Evolutionary conservation across 35 echinoderm and acorn worm genomes (phyloP), one percentile per base, ranked within the genome.

Genomic region (Apostichopus parvimensis): DNA sequence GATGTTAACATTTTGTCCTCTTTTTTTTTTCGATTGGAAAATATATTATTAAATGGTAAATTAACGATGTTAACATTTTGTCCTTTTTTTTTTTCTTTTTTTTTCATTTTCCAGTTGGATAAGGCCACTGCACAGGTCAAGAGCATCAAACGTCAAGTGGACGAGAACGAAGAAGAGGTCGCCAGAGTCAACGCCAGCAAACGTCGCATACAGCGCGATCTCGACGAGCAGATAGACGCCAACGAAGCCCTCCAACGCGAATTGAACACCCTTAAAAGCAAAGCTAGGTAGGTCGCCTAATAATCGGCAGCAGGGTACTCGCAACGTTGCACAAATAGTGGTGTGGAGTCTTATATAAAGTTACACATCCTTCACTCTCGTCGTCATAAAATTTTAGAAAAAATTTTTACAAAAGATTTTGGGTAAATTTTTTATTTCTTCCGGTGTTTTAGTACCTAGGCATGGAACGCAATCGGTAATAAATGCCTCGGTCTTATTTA

Each of bases 161-260:
- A 99, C 45, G 97, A 99, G 62, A 92, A 87, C 25, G 97, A 99
- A 89, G 97, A 99, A 56, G 97, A 99, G 73, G 86, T 89, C 20
- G 82, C 95, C 52, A 80, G 97, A 77, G 77, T 89, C 28, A 99
- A 95, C 61, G 93, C 95, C 56, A 58, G 77, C 54, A 99, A 99
- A 66, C 97, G 97, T 55, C 90, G 93, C 18, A 72, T 99, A 3
- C 94, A 96, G 56, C 91, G 97, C 34, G 97, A 99, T 22, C 62
- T 99, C 18, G 97, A 99, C 61, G 97, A 99, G 56, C 93, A 93
- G 89, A 88, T 91, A 3, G 97, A 99, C 22, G 87, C 93, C 12
- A 96, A 96, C 53, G 97, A 99, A 70, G 60, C 80, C 26, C 92
- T 94, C 25, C 86, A 90, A 54, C 82, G 97, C 68, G 97, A 99